phyloP scores from a whole-genome alignment of 2,888 invertebrate genomes.

The Acheta domesticus region DNA sequence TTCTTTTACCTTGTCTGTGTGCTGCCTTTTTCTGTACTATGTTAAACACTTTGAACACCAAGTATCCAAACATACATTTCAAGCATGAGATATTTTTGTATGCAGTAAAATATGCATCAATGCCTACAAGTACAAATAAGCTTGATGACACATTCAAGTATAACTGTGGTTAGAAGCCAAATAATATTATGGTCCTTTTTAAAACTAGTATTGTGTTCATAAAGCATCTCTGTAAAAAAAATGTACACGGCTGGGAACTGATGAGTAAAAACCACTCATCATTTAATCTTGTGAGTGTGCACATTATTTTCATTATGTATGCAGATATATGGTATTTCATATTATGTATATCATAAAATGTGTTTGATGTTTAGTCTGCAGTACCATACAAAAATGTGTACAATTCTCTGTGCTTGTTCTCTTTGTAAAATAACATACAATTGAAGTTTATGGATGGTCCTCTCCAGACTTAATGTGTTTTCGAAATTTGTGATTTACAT shows the following conservation, averaged over 20 bases:
- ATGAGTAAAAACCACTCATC: neutral
- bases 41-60: neutral
- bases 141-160: neutral
- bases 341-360: neutral
- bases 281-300: neutral
- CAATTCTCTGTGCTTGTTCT: slow-evolving; percentile 2
- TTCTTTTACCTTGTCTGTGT: neutral
- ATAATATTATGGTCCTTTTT: slow-evolving; percentile 18
- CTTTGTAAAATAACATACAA: neutral
- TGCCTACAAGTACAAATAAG: slow-evolving; percentile 3
- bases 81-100: slow-evolving; percentile 18
- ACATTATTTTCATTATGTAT: neutral
- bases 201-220: slow-evolving; percentile 18
- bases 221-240: slow-evolving; percentile 2
- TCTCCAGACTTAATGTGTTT: slow-evolving; percentile 1
- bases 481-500: slow-evolving; percentile 18
- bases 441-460: slow-evolving; percentile 10
- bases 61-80: neutral
- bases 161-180: slow-evolving; percentile 18
- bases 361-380: slow-evolving; percentile 3
- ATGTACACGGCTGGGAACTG: neutral
- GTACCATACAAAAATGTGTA: neutral
- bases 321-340: slow-evolving; percentile 6
- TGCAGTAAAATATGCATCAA: neutral
- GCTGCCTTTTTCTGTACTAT: neutral